Base-by-base conservation (phyloP, 1,140 invertebrate species). In the Diachasmimorpha longicaudata region DNA sequence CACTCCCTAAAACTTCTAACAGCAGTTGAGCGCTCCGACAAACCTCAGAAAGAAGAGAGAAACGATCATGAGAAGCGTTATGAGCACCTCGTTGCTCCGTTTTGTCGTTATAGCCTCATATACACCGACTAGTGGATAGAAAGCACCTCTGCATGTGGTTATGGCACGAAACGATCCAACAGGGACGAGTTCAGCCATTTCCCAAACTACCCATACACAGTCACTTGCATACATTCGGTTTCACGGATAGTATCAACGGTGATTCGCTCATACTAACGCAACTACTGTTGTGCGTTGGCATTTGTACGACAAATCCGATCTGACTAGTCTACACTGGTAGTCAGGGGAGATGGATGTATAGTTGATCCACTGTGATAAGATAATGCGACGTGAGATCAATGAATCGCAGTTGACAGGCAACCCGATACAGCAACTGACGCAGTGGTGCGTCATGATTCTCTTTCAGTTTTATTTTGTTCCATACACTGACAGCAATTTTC, bases 281-380 rank as follows among this genome's bases (percentile, higher is more conserved):
- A 63, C 19, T 63, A 13, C 11, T 63, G 58, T 63, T 63, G 21
- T 63, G 21, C 58, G 58, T 63, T 63, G 58, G 58, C 58, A 63
- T 63, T 63, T 63, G 23, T 63, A 63, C 58, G 58, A 63, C 58
- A 63, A 63, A 63, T 63, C 23, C 58, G 58, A 63, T 63, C 58
- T 63, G 58, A 31, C 58, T 63, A 63, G 58, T 63, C 58, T 63
- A 63, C 58, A 63, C 58, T 63, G 58, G 58, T 23, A 63, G 19
- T 31, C 23, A 25, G 19, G 19, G 19, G 58, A 63, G 58, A 52
- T 31, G 58, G 19, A 63, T 63, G 58, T 63, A 25, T 31, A 13
- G 21, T 63, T 63, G 58, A 63, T 63, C 58, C 58, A 63, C 2
- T 63, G 23, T 23, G 23, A 31, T 63, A 63, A 63, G 58, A 63